Base-by-base conservation (phyloP, 2,113 vertebrate species). In the Chloroceryle aenea region DNA sequence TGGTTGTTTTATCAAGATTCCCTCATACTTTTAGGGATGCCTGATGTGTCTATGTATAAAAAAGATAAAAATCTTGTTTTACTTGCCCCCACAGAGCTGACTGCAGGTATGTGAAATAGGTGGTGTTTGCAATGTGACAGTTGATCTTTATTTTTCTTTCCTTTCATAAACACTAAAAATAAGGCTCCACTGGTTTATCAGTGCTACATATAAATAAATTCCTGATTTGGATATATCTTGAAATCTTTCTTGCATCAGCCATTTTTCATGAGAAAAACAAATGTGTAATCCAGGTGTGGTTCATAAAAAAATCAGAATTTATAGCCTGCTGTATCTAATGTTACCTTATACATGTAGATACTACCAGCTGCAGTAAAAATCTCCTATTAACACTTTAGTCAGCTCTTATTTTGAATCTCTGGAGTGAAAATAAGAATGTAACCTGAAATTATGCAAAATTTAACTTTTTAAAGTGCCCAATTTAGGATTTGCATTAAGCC, bases 381-480 rank as follows among this genome's bases (percentile, higher is more conserved):
- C 53, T 91, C 69, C 30, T 8, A 30, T 76, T 90, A 84, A 59
- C 5, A 20, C 26, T 40, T 72, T 77, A 56, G 21, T 50, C 47
- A 80, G 26, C 7, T 94, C 22, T 85, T 92, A 26, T 74, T 96
- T 94, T 87, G 32, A 40, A 91, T 71, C 50, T 96, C 52, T 94
- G 58, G 90, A 89, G 20, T 93, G n/a, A 93, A 81, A 90, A 93
- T 69, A 36, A 6, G 8, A 88, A 63, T 1, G 4, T 72, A 68
- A 40, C 17, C 4, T 43, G 62, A 71, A 75, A 30, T 43, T 22
- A 52, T 30, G 20, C 64, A 52, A 80, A 87, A 68, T 26, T 23
- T 14, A 61, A 19, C n/a, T 47, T 79, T 87, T 69, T 66, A 45
- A 53, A 48, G 9, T 22, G 30, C 17, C 6, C 5, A 32, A 4